phyloP scores from a whole-genome alignment of 1,140 invertebrate genomes.

The Glomeris maerens region DNA sequence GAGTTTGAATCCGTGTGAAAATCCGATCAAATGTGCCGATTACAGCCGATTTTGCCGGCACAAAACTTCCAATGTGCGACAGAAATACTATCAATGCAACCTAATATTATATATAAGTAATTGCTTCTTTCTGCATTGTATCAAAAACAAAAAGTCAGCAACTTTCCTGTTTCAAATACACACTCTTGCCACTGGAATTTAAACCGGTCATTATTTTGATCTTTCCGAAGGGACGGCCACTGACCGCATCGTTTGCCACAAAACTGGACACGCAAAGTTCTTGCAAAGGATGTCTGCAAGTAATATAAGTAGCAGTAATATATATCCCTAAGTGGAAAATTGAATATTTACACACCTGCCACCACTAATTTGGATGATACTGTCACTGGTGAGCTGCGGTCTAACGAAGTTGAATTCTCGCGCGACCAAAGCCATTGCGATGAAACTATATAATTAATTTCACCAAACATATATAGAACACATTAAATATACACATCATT shows the following conservation, averaged over 20 bases:
- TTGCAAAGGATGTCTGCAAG: conserved; percentile 54
- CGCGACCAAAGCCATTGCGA: conserved; percentile 53
- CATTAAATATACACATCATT: conserved; percentile 3
- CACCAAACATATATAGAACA: background rate
- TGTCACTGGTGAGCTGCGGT: conserved; percentile 42
- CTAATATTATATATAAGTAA: conserved; percentile 24
- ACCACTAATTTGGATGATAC: conserved; percentile 48
- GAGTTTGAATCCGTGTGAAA: conserved; percentile 51
- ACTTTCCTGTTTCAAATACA: conserved; percentile 68
- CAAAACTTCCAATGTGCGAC: conserved; percentile 75
- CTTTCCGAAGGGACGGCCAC: conserved; percentile 37
- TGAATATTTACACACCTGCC: conserved; percentile 35
- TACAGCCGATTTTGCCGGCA: conserved; percentile 58
- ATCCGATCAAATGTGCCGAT: conserved; percentile 58
- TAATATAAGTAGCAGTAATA: background rate
- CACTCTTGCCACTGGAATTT: conserved; percentile 81
- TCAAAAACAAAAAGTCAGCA: conserved; percentile 1
- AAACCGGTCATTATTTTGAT: conserved; percentile 73
- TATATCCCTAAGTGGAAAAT: background rate
- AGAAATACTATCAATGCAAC: conserved; percentile 59
- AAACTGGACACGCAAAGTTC: conserved; percentile 48
- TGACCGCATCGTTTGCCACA: conserved; percentile 54
- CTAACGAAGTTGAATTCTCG: conserved; percentile 52
- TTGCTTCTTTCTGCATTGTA: background rate
- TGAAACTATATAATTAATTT: conserved; percentile 40